These are phyloP conservation scores for Sebastes goodei DNA, from an alignment of 2,797 vertebrate species.

Conservation along the genomic window DNA sequence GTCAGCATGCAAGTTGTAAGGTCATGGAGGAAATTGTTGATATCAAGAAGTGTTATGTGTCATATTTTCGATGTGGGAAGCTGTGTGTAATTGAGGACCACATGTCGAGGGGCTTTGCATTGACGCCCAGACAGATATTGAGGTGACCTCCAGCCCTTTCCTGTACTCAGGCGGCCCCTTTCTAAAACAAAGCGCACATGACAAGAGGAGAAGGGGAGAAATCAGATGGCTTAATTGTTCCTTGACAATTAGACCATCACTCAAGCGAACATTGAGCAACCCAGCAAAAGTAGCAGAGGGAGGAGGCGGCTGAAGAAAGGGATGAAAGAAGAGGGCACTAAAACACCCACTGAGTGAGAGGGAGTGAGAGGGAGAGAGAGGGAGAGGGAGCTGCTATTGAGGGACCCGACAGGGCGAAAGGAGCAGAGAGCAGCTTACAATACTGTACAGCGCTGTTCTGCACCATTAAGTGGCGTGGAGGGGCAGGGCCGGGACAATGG, in stretches of 20 bases:
- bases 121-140: conserved; percentile 72
- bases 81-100: conserved; percentile 33
- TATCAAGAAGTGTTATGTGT: not conserved
- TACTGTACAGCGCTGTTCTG: conserved; percentile 88
- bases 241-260: conserved; percentile 84
- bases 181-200: conserved; percentile 76
- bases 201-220: conserved; percentile 73
- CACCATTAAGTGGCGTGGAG: conserved; percentile 82
- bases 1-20: not conserved
- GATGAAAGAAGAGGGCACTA: conserved; percentile 84
- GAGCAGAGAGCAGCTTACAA: conserved; percentile 84
- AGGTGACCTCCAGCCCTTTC: conserved; percentile 71
- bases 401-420: conserved; percentile 71
- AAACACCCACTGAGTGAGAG: conserved; percentile 84
- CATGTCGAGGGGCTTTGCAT: conserved; percentile 37
- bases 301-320: conserved; percentile 76
- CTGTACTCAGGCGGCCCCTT: conserved; percentile 62
- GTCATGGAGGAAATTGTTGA: not conserved
- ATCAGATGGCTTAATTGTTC: conserved; percentile 87
- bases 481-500: conserved; percentile 78
- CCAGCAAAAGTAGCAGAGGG: conserved; percentile 78
- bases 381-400: conserved; percentile 79
- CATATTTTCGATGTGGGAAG: not conserved
- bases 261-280: conserved; percentile 80
- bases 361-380: conserved; percentile 70